Conservation (phyloP, 2,113 vertebrate genomes). For the Danionella cerebrum region DNA sequence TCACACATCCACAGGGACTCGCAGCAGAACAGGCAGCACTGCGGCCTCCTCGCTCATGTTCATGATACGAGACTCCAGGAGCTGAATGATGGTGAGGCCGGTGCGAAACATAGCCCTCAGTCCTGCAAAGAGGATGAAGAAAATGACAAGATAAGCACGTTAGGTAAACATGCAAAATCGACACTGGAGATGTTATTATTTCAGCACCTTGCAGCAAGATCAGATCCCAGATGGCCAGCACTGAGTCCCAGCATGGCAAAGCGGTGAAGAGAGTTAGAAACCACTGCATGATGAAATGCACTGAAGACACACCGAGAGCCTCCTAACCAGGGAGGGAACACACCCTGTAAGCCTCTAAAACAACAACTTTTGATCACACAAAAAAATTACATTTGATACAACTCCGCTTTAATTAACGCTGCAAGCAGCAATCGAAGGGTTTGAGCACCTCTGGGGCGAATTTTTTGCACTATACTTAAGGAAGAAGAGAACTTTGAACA, state of each 20-base stretch:
- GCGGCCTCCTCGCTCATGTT: slow-evolving; percentile 55
- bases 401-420: too few species aligned
- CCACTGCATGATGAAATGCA: slow-evolving; percentile 64
- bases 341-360: not conserved
- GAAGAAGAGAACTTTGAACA: too few species aligned
- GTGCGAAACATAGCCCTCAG: slow-evolving; percentile 55
- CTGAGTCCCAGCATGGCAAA: slow-evolving; percentile 68
- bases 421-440: too few species aligned
- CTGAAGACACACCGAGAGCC: slow-evolving; percentile 52
- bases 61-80: slow-evolving; percentile 59
- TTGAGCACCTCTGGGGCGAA: too few species aligned
- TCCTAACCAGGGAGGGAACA: slow-evolving; percentile 51
- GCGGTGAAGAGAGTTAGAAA: slow-evolving; percentile 67
- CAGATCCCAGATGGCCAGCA: slow-evolving; percentile 65
- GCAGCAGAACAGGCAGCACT: slow-evolving; percentile 54
- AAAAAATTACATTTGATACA: too few species aligned
- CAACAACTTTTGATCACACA: too few species aligned
- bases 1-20: slow-evolving; percentile 64
- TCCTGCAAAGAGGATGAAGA: slow-evolving; percentile 39
- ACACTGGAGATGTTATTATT: not conserved
- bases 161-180: not conserved
- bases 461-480: too few species aligned
- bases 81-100: slow-evolving; percentile 55
- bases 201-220: slow-evolving; percentile 54
- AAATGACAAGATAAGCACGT: not conserved